Base-by-base conservation (phyloP, 2,797 vertebrate species). In the Chrosomus eos region DNA sequence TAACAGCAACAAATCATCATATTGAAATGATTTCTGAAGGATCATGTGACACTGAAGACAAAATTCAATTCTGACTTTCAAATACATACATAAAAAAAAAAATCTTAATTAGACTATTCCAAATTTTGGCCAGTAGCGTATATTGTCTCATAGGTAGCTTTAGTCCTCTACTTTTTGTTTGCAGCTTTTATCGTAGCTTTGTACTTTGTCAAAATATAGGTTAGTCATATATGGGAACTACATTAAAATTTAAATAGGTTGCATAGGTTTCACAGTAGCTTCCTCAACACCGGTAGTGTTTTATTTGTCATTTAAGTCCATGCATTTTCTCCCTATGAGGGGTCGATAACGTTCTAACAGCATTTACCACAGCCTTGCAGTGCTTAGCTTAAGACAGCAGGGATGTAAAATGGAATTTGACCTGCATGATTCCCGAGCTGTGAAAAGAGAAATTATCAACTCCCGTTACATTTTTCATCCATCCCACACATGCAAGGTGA, bases 401-500 rank as follows among this genome's bases (percentile, higher is more conserved):
- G 81, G 79, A 58, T 60, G 38, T 88, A 45, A 82, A 85, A 80
- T 80, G 86, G 68, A 83, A 82, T 86, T 71, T 26, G 86, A 85
- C 81, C 85, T 45, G 58, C 79, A 62, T 83, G 72, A 89, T 91
- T 86, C 84, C 80, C 73, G 87, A 87, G 88, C 86, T 91, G 90
- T 88, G 90, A 89, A 89, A 80, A 87, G 31, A 78, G 83, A 92
- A 93, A 90, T 91, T 86, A 93, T 93, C 85, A 85, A 92, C 87
- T 83, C 43, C 91, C 86, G 77, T 92, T 94, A 74, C 88, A 94
- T 94, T 90, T 94, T 95, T 95, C 85, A 94, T 94, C 74, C 58
- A 76, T 77, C 81, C 89, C 68, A 87, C 93, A 93, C 91, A 93
- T 87, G 91, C 89, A 89, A 92, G 93, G 93, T 93, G 93, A 91